These are phyloP conservation scores for Marmota monax DNA, from an alignment of 2,113 vertebrate genomes.

Conservation along the genomic window DNA sequence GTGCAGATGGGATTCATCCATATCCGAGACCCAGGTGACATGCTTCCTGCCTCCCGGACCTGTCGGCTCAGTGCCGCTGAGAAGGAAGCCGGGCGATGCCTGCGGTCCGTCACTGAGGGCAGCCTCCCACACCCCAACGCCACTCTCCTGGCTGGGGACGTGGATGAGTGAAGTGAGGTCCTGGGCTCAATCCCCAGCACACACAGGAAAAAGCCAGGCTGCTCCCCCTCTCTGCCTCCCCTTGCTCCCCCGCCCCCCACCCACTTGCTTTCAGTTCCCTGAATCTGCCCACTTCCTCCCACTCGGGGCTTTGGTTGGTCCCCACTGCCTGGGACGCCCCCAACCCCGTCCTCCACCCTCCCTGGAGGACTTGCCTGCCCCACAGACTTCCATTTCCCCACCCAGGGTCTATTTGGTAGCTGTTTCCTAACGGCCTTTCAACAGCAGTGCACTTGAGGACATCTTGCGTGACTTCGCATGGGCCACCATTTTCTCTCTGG, in stretches of 20 bases:
- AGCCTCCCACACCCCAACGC: background rate
- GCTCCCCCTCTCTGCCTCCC: too few relatives aligned
- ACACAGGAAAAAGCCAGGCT: background rate
- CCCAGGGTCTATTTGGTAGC: too few relatives aligned
- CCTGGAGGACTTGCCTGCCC: background rate
- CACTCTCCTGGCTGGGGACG: background rate
- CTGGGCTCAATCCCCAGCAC: too few relatives aligned
- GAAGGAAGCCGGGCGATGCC: too few relatives aligned
- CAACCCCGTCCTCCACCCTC: background rate
- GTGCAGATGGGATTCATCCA: background rate
- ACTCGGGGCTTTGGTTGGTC: background rate
- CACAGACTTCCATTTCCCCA: background rate
- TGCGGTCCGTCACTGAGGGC: too few relatives aligned
- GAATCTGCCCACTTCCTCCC: background rate
- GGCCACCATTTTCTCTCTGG: background rate
- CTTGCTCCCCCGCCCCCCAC: too few relatives aligned
- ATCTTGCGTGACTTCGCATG: fast-evolving
- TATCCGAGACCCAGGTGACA: background rate
- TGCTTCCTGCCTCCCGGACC: background rate
- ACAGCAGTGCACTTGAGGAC: too few relatives aligned
- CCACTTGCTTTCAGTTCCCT: background rate
- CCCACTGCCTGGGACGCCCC: background rate
- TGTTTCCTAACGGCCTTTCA: too few relatives aligned
- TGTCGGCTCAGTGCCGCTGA: background rate
- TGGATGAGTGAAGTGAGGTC: too few relatives aligned